Evolutionary conservation across 2,888 invertebrate genomes (phyloP).

Genomic region (Idaea biselata): DNA sequence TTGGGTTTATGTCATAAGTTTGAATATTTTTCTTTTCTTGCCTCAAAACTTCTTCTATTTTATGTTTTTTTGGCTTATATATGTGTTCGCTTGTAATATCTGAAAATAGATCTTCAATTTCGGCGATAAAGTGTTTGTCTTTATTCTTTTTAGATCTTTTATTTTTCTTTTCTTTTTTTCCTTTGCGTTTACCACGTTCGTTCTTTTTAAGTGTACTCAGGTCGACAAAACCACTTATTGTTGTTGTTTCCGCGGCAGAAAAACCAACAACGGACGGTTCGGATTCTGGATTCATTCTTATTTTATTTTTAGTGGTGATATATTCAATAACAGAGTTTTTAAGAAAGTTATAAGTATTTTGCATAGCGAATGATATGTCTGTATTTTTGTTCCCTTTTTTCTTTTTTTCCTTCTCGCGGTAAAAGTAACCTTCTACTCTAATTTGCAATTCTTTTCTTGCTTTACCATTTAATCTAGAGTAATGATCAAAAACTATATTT

Average conservation of each 20-base stretch:
- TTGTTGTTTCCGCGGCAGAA: too few species aligned
- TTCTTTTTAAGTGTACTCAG: background rate
- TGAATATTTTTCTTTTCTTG: background rate
- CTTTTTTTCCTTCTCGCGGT: background rate
- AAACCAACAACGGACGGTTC: too few species aligned
- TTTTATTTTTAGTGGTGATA: background rate
- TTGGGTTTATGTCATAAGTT: too few species aligned
- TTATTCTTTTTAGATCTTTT: background rate
- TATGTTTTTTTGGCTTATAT: background rate
- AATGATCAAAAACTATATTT: conserved; percentile 46
- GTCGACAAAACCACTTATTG: too few species aligned
- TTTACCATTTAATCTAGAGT: conserved; percentile 33
- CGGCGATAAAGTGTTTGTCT: background rate
- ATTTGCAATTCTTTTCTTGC: conserved; percentile 34
- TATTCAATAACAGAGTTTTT: background rate
- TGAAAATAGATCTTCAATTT: background rate
- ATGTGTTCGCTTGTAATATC: background rate
- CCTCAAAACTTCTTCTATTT: background rate
- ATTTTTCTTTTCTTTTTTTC: background rate
- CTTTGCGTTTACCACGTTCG: background rate
- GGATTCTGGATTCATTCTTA: background rate
- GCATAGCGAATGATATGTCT: background rate
- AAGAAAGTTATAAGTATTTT: background rate
- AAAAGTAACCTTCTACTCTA: conserved; percentile 20
- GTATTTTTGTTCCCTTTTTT: background rate